A percentile compares a stretch with the other conserved stretches of the same genome.
phyloP scores from a whole-genome alignment of 2,113 vertebrate species.

The Balaeniceps rex region DNA sequence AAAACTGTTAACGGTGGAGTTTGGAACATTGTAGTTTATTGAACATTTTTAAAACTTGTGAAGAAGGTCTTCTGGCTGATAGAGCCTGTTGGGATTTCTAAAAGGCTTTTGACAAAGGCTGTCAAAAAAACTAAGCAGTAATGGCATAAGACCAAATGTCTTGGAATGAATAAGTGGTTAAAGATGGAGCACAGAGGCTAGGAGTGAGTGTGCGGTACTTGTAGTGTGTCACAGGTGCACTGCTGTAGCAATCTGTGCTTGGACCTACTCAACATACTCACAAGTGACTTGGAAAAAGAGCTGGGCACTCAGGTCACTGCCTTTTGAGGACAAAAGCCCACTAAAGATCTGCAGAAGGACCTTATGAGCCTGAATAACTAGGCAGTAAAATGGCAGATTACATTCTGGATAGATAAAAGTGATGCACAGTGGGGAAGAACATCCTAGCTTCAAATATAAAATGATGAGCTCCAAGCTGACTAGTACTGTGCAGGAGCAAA shows the following conservation, averaged over 20 bases:
- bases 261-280: background rate
- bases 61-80: background rate
- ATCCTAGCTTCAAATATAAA: background rate
- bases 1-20: background rate
- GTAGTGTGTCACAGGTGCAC: accelerated
- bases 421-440: background rate
- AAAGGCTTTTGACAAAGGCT: background rate
- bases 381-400: background rate
- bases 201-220: background rate
- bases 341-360: background rate
- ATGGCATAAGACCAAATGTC: background rate
- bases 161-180: background rate
- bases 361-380: background rate
- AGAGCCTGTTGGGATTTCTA: background rate
- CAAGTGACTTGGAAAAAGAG: background rate
- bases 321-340: background rate
- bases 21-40: background rate
- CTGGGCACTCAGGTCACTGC: background rate
- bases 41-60: background rate
- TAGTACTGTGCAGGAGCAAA: background rate
- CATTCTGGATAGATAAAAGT: background rate
- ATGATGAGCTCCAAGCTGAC: background rate
- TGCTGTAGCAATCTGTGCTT: background rate
- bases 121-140: background rate
- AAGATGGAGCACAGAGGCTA: background rate